Evolutionary conservation across 2,113 vertebrate species (phyloP), one percentile per base, ranked within the genome.

Genomic region (Odocoileus hemionus): DNA sequence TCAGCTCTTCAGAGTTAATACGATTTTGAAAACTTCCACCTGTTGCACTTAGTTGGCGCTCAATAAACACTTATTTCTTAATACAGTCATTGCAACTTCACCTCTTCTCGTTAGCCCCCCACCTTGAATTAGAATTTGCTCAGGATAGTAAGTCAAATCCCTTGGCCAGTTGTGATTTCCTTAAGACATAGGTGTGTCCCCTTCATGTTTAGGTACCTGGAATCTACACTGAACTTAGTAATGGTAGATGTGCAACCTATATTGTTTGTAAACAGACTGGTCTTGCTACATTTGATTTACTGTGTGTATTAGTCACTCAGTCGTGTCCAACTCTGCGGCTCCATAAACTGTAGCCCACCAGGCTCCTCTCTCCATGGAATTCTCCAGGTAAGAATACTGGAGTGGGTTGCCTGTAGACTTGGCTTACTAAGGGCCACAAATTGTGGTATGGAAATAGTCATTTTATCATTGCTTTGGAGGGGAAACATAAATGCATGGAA

Each of bases 61-160:
- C 86, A 86, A 12, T 14, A 55, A 58, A 78, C 50, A 39, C n/a
- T 82, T 82, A 43, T 8, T 58, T 86, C n/a, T 79, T 61, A 57
- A 79, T 61, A 58, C 26, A 39, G n/a, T 89, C 26, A 82, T 11
- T 92, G 55, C 33, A 78, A 45, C 47, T 45, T 94, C 61, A 88
- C 39, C 58, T 89, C 23, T 58, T 52, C 83, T 85, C 64, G 58
- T 84, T 87, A 67, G 87, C 23, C 25, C 52, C 74, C 2, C 39
- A 45, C 30, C 16, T 25, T 58, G 30, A 96, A 43, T 11, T 54
- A 19, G 58, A 86, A 78, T 45, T 10, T 52, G 57, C n/a, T 92
- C 84, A 64, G 76, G 12, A 54, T 36, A 80, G 12, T 26, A 52
- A 60, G 33, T 33, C 70, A 58, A 45, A 2, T 60, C 12, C 16